Evolutionary conservation across 2,888 invertebrate genomes (phyloP).

Genomic region (Gymnocheta viridis): DNA sequence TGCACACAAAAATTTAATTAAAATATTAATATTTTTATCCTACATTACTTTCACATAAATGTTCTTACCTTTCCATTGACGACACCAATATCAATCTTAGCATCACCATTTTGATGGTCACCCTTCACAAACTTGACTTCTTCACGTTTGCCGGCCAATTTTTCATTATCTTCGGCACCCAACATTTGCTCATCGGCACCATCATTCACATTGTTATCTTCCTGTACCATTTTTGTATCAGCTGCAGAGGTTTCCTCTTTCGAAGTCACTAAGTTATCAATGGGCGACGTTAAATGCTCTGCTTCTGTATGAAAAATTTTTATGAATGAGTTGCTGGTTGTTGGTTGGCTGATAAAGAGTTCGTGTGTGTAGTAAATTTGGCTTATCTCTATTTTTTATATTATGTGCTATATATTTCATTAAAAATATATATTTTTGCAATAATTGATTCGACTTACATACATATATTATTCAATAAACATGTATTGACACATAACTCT

Average conservation of each 20-base stretch:
- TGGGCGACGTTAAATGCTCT: constrained; percentile 15
- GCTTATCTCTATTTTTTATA: constrained; percentile 28
- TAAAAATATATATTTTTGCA: too few species aligned
- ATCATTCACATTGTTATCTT: constrained; percentile 83
- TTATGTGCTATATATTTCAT: too few species aligned
- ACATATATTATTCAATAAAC: too few species aligned
- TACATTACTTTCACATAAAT: neutral
- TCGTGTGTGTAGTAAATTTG: neutral
- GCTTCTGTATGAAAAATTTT: constrained; percentile 37
- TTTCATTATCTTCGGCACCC: constrained; percentile 84
- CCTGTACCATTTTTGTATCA: constrained; percentile 82
- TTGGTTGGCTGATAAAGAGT: constrained; percentile 27
- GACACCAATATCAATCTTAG: constrained; percentile 91
- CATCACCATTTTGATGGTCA: constrained; percentile 91
- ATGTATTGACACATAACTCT: too few species aligned
- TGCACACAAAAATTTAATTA: neutral
- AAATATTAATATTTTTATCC: neutral
- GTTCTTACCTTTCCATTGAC: constrained; percentile 83
- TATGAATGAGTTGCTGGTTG: constrained; percentile 41
- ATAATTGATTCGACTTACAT: too few species aligned
- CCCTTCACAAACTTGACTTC: constrained; percentile 90
- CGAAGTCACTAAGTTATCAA: constrained; percentile 17
- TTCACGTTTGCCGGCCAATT: constrained; percentile 84
- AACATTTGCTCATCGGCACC: constrained; percentile 89
- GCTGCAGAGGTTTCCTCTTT: constrained; percentile 17